A percentile compares a stretch with the other conserved stretches of the same genome.
Evolutionary conservation across 2,888 invertebrate genomes (phyloP).

Genomic region (Aphrophora alni): DNA sequence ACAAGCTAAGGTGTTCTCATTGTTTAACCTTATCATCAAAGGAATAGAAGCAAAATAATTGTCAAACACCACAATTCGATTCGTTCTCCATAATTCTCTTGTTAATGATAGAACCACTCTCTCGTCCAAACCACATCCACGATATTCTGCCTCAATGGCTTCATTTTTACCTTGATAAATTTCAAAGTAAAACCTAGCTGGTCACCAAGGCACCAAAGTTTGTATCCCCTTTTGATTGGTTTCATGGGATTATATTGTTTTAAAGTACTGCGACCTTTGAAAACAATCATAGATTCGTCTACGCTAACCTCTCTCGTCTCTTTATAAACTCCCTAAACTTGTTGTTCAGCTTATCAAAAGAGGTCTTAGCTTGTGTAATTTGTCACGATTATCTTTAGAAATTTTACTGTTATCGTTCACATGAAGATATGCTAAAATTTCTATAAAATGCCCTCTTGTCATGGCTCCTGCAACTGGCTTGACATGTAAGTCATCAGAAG

Average conservation of each 20-base stretch:
- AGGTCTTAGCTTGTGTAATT: not conserved
- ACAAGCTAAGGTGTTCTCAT: too few relatives aligned
- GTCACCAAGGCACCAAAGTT: not conserved
- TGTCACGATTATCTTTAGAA: not conserved
- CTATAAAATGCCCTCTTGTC: not conserved
- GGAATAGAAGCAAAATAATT: constrained; percentile 40
- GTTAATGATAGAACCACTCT: constrained; percentile 41
- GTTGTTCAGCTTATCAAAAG: not conserved
- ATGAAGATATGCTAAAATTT: not conserved
- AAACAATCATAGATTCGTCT: not conserved
- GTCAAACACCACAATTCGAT: constrained; percentile 38
- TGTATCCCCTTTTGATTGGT: not conserved
- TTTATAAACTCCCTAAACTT: not conserved
- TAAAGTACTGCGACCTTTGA: not conserved
- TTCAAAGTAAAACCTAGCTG: constrained; percentile 33
- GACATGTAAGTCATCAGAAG: not conserved
- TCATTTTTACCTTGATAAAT: constrained; percentile 30
- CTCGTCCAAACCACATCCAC: constrained; percentile 36
- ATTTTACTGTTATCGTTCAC: not conserved
- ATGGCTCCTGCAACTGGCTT: not conserved
- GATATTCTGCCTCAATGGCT: constrained; percentile 41
- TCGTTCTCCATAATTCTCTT: constrained; percentile 29
- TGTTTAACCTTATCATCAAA: too few relatives aligned
- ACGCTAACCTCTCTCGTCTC: not conserved
- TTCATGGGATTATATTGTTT: not conserved